Evolutionary conservation across 2,888 invertebrate genomes (phyloP).

Genomic region (Steinernema hermaphroditum): DNA sequence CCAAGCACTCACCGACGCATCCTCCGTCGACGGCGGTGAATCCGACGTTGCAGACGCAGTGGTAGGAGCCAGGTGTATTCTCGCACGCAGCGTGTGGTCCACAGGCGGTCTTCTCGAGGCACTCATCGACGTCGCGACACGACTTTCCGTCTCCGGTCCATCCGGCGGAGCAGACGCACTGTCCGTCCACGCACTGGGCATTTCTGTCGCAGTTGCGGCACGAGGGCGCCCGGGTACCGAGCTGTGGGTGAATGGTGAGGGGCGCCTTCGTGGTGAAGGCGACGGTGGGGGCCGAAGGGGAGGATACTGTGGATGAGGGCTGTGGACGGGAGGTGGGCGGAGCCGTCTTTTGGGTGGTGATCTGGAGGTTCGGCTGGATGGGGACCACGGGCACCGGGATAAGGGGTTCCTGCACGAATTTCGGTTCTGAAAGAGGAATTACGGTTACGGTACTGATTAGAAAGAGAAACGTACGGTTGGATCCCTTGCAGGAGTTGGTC

Average conservation of each 20-base stretch:
- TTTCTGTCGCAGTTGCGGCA: conserved; percentile 37
- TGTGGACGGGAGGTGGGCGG: not conserved
- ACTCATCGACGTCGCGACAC: conserved; percentile 55
- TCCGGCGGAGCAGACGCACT: conserved; percentile 44
- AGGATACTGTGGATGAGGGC: not conserved
- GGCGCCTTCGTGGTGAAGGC: not conserved
- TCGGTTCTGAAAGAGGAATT: not conserved
- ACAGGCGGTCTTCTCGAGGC: conserved; percentile 71
- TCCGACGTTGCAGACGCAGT: conserved; percentile 66
- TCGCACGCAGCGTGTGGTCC: conserved; percentile 78
- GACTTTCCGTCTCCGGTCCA: conserved; percentile 46
- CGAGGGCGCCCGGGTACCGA: not conserved
- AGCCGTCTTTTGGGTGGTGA: conserved; percentile 29
- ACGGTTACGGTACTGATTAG: no score
- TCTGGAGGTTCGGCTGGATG: conserved; percentile 32
- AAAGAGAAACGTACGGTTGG: not conserved
- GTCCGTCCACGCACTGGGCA: conserved; percentile 37
- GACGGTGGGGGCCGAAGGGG: conserved; percentile 3
- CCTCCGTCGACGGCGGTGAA: conserved; percentile 73
- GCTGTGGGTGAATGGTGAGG: not conserved
- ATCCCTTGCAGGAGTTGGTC: conserved; percentile 49
- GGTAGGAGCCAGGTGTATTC: conserved; percentile 80
- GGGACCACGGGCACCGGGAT: not conserved
- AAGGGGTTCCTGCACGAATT: not conserved
- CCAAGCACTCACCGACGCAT: conserved; percentile 75